Evolutionary conservation across 2,113 vertebrate species (phyloP), one percentile per base, ranked within the genome.

Genomic region (Rallus limicola): DNA sequence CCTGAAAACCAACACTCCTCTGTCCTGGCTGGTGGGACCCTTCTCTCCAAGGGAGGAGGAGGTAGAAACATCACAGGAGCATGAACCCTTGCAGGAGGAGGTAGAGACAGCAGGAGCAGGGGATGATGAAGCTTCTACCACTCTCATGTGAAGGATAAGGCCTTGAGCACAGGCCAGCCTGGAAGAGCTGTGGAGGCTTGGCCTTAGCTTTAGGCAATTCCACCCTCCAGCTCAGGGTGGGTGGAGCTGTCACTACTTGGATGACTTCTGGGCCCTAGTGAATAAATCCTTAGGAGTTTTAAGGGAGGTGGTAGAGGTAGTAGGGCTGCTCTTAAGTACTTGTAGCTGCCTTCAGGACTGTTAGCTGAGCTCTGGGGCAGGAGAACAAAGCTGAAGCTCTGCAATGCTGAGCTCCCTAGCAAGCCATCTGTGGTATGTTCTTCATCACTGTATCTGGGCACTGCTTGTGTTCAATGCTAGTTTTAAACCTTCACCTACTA

Each of bases 21-120:
- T 99, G 60, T 99, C 25, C 17, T 98, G 98, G 97, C 60, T 98
- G 33, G 97, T 98, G 84, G 98, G 97, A 12, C 98, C 97, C 13
- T 98, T 97, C 1, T 77, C 64, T 20, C 97, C 97, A 8, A 58
- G 24, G 24, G n/a, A 83, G 25, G 46, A 87, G 31, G 38, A 80
- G 18, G 15, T 42, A 25, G 15, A 79, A 31, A 40, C 26, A 11
- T 42, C 18, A 3, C 58, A 63, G 70, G 36, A 40, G 14, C 40
- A 63, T 28, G 28, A 29, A 2, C 20, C 52, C 25, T 85, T 72
- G 6, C 50, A 77, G 58, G 50, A 77, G 11, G 38, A 18, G 10
- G 31, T 2, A 7, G 64, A 48, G 28, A 17, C 14, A 34, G 13
- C 16, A 74, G 58, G 10, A 82, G 20, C n/a, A 65, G 84, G 8